Conservation (phyloP, 2,888 invertebrate species). For the Amorpha juglandis region DNA sequence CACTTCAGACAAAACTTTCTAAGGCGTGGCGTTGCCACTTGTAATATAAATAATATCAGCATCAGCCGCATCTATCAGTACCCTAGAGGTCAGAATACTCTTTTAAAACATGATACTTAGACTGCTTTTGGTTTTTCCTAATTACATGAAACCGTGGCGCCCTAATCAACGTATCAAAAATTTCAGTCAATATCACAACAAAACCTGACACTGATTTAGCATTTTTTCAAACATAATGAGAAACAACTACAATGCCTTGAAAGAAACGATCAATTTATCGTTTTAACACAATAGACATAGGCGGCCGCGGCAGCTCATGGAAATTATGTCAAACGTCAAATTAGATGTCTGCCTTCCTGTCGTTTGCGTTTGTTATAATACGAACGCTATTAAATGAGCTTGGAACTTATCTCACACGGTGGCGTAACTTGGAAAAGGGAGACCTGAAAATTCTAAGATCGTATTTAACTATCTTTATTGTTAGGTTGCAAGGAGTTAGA, state of each 20-base stretch:
- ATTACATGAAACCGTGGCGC: too few species aligned
- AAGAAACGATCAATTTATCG: slow-evolving; percentile 24
- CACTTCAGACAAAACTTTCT: too few species aligned
- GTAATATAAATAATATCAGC: too few species aligned
- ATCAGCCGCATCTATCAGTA: too few species aligned
- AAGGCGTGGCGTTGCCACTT: too few species aligned
- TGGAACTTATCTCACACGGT: slow-evolving; percentile 52
- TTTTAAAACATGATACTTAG: too few species aligned
- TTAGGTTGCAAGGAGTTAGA: too few species aligned
- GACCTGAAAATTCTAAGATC: neutral
- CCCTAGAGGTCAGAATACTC: too few species aligned
- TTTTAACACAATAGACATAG: slow-evolving; percentile 19
- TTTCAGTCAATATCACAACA: neutral
- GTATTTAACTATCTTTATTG: too few species aligned
- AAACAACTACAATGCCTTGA: slow-evolving; percentile 12
- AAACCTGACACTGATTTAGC: neutral
- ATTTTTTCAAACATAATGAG: slow-evolving; percentile 15
- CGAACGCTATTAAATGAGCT: slow-evolving; percentile 64
- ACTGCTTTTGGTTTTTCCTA: too few species aligned
- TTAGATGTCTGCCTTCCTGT: slow-evolving; percentile 75
- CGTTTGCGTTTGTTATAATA: slow-evolving; percentile 76
- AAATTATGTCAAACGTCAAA: slow-evolving; percentile 80
- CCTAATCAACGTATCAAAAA: too few species aligned
- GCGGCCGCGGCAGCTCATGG: slow-evolving; percentile 30
- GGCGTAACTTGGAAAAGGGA: slow-evolving; percentile 32